Evolutionary conservation across 2,113 vertebrate genomes (phyloP).

Genomic region (Antechinus stuartii): DNA sequence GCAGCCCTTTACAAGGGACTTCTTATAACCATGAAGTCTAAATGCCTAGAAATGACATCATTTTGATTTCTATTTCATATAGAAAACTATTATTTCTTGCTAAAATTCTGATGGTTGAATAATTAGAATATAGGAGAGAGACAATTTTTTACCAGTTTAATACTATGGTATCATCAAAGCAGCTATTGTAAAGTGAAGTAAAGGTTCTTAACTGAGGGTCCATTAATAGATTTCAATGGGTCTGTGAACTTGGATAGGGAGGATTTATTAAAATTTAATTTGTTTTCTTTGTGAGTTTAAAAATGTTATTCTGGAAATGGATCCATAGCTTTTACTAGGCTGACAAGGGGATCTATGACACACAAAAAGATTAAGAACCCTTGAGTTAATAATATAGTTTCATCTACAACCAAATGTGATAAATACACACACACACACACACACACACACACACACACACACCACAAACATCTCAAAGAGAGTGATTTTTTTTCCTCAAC

Average conservation of each 20-base stretch:
- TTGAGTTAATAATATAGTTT: not conserved
- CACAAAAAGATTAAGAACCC: not conserved
- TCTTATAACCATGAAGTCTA: conserved; percentile 18
- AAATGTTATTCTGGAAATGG: not conserved
- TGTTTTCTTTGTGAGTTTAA: not conserved
- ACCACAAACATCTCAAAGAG: too few species aligned
- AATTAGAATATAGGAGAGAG: not conserved
- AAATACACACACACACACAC: too few species aligned
- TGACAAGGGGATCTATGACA: not conserved
- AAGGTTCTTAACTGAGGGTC: not conserved
- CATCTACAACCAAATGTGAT: not conserved
- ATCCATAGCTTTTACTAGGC: not conserved
- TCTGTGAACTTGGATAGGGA: not conserved
- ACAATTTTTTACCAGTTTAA: not conserved
- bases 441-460: too few species aligned
- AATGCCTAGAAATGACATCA: not conserved
- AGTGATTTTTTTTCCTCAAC: too few species aligned
- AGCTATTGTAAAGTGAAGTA: not conserved
- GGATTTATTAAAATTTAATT: not conserved
- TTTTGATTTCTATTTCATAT: conserved; percentile 12
- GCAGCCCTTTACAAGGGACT: conserved; percentile 16
- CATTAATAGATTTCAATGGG: not conserved
- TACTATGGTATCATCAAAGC: not conserved
- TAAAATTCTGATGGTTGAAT: conserved; percentile 39
- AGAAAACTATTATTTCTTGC: conserved; percentile 21